A percentile compares a stretch with the other conserved stretches of the same genome.
These are phyloP conservation scores for Nothocercus nigrocapillus DNA, from an alignment of 2,113 vertebrate genomes.

Conservation along the genomic window DNA sequence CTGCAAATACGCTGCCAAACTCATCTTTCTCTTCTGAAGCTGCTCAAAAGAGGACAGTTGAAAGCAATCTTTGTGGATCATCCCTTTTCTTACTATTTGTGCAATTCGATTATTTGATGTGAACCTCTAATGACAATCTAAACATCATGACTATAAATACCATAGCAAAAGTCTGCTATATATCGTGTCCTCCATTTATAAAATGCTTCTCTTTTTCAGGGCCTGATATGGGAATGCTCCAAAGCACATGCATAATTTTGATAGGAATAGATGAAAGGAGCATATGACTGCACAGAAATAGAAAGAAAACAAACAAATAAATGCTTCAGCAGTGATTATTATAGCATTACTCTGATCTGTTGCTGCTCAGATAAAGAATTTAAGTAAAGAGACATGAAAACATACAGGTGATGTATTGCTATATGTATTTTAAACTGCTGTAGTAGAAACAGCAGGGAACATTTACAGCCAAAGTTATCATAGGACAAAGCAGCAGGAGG, in stretches of 20 bases:
- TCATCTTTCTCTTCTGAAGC: neutral
- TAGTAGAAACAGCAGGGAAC: conserved; percentile 35
- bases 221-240: neutral
- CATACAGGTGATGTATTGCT: neutral
- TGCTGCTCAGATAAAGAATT: neutral
- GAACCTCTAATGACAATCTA: neutral
- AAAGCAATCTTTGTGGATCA: neutral
- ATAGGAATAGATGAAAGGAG: neutral
- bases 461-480: neutral
- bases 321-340: neutral
- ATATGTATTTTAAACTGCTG: conserved; percentile 6
- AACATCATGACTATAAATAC: neutral
- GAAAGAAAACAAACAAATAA: conserved; percentile 51
- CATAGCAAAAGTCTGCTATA: neutral
- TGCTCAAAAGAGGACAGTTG: neutral
- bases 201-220: neutral
- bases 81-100: neutral
- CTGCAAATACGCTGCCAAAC: neutral
- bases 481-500: neutral
- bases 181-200: neutral
- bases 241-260: conserved; percentile 5
- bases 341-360: conserved; percentile 35
- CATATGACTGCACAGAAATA: neutral
- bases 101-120: neutral
- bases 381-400: conserved; percentile 18